phyloP scores from a whole-genome alignment of 1,140 invertebrate species.

The Lasioglossum albipes region DNA sequence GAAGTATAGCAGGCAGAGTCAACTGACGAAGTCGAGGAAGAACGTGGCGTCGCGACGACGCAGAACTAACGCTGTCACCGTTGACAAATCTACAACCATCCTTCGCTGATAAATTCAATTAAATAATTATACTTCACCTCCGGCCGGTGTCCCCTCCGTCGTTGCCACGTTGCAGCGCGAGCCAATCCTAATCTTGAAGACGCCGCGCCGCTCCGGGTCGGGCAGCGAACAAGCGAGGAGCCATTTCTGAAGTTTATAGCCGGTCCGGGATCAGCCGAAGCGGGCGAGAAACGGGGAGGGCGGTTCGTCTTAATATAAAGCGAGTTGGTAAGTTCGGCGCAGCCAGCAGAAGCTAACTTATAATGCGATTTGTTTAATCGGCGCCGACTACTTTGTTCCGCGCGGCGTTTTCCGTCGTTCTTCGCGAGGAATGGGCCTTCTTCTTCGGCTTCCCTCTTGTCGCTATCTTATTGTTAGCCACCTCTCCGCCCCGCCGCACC shows the following conservation, averaged over 20 bases:
- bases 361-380: slow-evolving; percentile 81
- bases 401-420: slow-evolving; percentile 56
- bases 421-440: slow-evolving; percentile 50
- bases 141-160: neutral
- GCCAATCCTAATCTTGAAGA: slow-evolving; percentile 26
- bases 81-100: slow-evolving; percentile 67
- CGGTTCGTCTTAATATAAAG: slow-evolving; percentile 79
- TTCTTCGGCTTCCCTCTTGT: slow-evolving; percentile 15
- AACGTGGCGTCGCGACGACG: slow-evolving; percentile 18
- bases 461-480: neutral
- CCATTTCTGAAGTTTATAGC: slow-evolving; percentile 76
- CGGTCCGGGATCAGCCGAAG: slow-evolving; percentile 70
- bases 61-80: slow-evolving; percentile 60
- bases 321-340: slow-evolving; percentile 75
- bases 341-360: slow-evolving; percentile 78
- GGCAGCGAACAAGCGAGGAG: slow-evolving; percentile 37
- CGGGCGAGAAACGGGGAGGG: slow-evolving; percentile 55
- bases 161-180: slow-evolving; percentile 24
- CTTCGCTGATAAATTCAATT: slow-evolving; percentile 76
- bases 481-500: neutral
- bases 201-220: neutral
- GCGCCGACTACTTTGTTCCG: slow-evolving; percentile 77
- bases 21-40: too few relatives aligned
- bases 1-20: too few relatives aligned
- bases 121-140: slow-evolving; percentile 74